Conservation (phyloP, 2,113 vertebrate species). For the Callipepla squamata region DNA sequence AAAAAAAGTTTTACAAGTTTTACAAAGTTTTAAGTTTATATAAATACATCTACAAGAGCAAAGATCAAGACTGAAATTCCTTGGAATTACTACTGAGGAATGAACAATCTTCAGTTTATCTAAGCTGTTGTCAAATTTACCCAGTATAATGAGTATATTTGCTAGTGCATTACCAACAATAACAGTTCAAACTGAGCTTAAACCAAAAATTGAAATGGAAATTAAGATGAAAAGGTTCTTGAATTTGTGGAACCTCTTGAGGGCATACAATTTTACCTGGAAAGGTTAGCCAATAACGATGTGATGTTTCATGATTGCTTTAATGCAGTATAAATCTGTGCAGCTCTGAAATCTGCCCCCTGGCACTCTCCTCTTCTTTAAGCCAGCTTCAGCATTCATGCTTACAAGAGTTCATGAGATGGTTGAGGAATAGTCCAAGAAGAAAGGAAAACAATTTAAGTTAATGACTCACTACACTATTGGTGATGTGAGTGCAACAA, state of each 20-base stretch:
- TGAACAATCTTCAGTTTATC: slow-evolving; percentile 20
- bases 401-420: not conserved
- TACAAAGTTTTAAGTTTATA: no score
- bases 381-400: not conserved
- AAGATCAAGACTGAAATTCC: slow-evolving; percentile 33
- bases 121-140: not conserved
- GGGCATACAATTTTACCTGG: not conserved
- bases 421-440: not conserved
- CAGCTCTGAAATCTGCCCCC: not conserved
- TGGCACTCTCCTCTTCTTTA: not conserved
- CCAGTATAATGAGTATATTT: not conserved
- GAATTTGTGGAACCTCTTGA: not conserved
- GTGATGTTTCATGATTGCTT: not conserved
- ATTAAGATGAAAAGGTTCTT: not conserved
- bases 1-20: not conserved
- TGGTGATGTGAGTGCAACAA: not conserved
- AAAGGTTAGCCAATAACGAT: not conserved
- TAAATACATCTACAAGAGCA: not conserved
- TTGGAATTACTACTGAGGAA: slow-evolving; percentile 37
- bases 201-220: not conserved
- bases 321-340: not conserved
- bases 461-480: not conserved
- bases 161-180: not conserved
- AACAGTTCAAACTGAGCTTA: not conserved
- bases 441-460: not conserved